phyloP scores from a whole-genome alignment of 2,113 vertebrate genomes.

The Pterocles gutturalis region DNA sequence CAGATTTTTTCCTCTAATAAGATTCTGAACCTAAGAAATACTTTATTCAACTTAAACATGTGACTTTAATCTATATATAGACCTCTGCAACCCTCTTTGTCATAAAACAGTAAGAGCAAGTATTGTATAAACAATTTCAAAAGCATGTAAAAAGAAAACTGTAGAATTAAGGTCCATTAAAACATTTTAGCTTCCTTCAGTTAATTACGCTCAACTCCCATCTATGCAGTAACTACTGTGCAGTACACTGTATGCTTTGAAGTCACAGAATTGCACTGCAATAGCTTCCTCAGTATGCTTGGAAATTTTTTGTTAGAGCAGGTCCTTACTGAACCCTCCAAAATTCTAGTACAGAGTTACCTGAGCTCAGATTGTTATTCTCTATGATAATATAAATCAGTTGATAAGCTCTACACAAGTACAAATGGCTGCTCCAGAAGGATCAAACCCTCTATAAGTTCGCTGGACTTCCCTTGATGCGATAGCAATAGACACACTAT shows the following conservation, averaged over 20 bases:
- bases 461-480: not conserved
- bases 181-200: not conserved
- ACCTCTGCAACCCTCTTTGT: accelerated
- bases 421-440: accelerated
- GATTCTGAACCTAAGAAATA: not conserved
- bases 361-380: not conserved
- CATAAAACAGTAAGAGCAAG: not conserved
- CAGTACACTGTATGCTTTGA: not conserved
- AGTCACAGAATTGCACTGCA: not conserved
- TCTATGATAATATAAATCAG: not conserved
- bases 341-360: not conserved
- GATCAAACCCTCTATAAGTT: accelerated
- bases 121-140: not conserved
- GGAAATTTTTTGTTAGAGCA: not conserved
- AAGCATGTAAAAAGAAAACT: not conserved
- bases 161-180: not conserved
- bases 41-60: not conserved
- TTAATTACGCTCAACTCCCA: not conserved
- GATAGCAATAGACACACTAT: accelerated
- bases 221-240: too few relatives aligned
- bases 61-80: not conserved
- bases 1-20: not conserved
- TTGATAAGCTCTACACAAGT: not conserved
- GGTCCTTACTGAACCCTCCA: not conserved
- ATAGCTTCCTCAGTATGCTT: not conserved